A percentile compares a stretch with the other conserved stretches of the same genome.
Evolutionary conservation across 2,888 invertebrate species (phyloP).

Genomic region (Bombylius major): DNA sequence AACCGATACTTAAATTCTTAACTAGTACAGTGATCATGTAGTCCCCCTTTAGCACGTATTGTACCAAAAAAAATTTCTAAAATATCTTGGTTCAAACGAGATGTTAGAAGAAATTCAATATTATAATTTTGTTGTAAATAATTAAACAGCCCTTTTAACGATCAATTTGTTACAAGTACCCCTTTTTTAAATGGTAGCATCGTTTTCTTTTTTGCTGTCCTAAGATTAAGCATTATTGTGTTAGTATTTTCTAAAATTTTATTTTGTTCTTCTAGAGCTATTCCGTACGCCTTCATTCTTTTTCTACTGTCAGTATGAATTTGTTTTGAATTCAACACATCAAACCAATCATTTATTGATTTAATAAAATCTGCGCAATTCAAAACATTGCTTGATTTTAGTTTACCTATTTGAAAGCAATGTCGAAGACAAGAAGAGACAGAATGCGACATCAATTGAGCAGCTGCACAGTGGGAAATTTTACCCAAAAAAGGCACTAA

Average conservation of each 20-base stretch:
- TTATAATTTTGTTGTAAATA: no score
- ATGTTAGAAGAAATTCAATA: no score
- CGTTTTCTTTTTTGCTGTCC: background rate
- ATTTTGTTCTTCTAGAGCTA: background rate
- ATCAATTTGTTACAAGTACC: no score
- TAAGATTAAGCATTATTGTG: background rate
- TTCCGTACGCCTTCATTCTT: background rate
- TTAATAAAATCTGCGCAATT: constrained; percentile 17
- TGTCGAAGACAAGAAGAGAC: constrained; percentile 13
- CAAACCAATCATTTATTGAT: constrained; percentile 17
- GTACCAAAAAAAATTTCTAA: no score
- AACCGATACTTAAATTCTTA: no score
- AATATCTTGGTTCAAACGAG: no score
- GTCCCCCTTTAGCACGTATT: no score
- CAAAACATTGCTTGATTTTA: constrained; percentile 10
- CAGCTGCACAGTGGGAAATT: no score
- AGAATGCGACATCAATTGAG: constrained; percentile 18
- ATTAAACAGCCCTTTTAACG: no score
- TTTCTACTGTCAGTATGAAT: background rate
- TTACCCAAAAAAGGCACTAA: no score
- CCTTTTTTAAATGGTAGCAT: background rate
- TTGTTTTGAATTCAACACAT: background rate
- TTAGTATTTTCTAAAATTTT: background rate
- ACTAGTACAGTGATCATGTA: no score
- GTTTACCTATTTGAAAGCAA: constrained; percentile 12